Base-by-base conservation (phyloP, 2,797 vertebrate genomes). In the Tadarida brasiliensis region DNA sequence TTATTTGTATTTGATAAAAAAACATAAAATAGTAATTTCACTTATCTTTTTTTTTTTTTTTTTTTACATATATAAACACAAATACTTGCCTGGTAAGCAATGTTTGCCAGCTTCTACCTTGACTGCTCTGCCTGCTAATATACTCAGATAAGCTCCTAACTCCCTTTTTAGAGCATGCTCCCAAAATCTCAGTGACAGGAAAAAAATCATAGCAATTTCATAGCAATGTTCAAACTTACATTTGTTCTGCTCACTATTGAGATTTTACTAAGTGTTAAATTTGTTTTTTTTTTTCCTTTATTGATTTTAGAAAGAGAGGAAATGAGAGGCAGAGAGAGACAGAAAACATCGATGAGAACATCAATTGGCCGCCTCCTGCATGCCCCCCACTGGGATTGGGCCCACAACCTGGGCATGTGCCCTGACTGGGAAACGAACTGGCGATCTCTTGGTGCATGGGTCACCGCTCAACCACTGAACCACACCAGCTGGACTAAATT, bases 111-210 rank as follows among this genome's bases (percentile, higher is more conserved):
- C 68, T 82, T 44, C n/a, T 33, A 77, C 3, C 26, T 85, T 71
- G 39, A 80, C 17, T 87, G 51, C 26, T 84, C 12, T 22, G 59
- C 5, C 44, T 61, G 19, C 51, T 28, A 70, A 12, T 49, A 15
- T 87, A 28, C 2, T 87, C 76, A 80, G 49, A 90, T 33, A 93
- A 33, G 16, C 28, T 73, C 49, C 20, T 92, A 44, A 87, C 8
- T 73, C 20, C 9, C 28, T 83, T 82, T 94, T 76, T 54, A 78
- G 24, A 39, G 6, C n/a, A 68, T 51, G 56, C 26, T 92, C 49
- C 17, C 73, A 73, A 96, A 84, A 91, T 63, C 39, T 81, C 74
- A 94, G 70, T 57, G 24, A 90, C 44, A 90, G 9, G 85, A 84
- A 68, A 84, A 68, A 88, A 95, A 85, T 11, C 14, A 76, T 0